A percentile compares a stretch with the other conserved stretches of the same genome.
These are phyloP conservation scores for Anarsia innoxiella DNA, from an alignment of 2,888 invertebrate species.

Conservation along the genomic window DNA sequence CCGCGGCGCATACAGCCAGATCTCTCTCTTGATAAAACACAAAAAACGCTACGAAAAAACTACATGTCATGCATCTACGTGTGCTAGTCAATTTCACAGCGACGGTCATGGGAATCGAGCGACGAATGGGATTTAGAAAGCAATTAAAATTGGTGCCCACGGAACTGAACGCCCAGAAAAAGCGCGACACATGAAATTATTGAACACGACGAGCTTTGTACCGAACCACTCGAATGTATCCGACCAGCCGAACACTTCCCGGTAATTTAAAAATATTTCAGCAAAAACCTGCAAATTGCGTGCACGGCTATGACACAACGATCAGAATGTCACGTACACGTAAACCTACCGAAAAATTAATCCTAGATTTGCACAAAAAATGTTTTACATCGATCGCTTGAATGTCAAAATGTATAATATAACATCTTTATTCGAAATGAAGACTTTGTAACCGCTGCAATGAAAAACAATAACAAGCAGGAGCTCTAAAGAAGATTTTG, in stretches of 20 bases:
- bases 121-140: constrained; percentile 69
- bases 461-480: too few species aligned
- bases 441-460: too few species aligned
- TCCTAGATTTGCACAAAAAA: background rate
- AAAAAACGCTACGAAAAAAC: constrained; percentile 66
- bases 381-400: constrained; percentile 3
- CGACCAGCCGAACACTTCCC: constrained; percentile 30
- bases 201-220: constrained; percentile 38
- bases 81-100: constrained; percentile 71
- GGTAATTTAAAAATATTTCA: constrained; percentile 32
- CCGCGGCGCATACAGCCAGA: constrained; percentile 62
- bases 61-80: constrained; percentile 75
- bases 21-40: constrained; percentile 65
- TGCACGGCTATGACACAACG: constrained; percentile 26
- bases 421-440: constrained; percentile 8
- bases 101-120: constrained; percentile 71
- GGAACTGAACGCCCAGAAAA: constrained; percentile 47
- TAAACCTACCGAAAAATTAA: constrained; percentile 8
- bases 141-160: constrained; percentile 67
- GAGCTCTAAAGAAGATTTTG: constrained; percentile 48
- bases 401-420: constrained; percentile 5
- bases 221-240: constrained; percentile 27
- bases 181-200: constrained; percentile 56
- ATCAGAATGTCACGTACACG: constrained; percentile 4
- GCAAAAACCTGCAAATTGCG: constrained; percentile 33